These are phyloP conservation scores for Hypanus sabinus DNA, from an alignment of 2,113 vertebrate genomes.

Conservation along the genomic window DNA sequence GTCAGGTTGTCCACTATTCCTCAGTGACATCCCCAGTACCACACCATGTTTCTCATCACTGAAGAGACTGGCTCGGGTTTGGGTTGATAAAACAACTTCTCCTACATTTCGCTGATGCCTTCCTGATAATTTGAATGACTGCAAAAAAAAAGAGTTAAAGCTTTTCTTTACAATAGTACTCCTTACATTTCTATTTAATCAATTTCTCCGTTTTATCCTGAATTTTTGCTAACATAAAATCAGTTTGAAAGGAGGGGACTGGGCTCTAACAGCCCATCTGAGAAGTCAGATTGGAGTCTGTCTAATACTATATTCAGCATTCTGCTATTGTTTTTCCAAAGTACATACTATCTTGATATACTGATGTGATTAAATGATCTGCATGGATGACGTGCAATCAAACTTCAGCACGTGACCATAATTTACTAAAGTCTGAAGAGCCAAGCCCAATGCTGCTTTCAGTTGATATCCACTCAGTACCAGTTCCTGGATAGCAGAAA, in stretches of 20 bases:
- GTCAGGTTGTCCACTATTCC: conserved; percentile 54
- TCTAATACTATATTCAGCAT: no score
- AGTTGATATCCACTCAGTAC: no score
- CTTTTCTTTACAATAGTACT: neutral
- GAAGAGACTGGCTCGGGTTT: conserved; percentile 54
- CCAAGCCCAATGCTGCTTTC: neutral
- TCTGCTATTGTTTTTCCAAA: no score
- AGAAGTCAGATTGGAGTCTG: neutral
- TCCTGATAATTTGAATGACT: conserved; percentile 66
- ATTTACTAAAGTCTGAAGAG: neutral
- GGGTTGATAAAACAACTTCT: conserved; percentile 61
- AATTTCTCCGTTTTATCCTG: neutral
- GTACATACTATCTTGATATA: no score
- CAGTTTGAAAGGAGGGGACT: neutral
- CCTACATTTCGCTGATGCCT: conserved; percentile 62
- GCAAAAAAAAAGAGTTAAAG: conserved; percentile 4
- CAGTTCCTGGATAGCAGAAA: neutral
- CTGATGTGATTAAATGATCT: neutral
- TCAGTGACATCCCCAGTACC: conserved; percentile 55
- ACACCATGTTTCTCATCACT: conserved; percentile 41
- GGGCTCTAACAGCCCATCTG: neutral
- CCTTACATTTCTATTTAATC: neutral
- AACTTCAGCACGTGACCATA: no score
- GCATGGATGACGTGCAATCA: no score
- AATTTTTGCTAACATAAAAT: neutral